Conservation (phyloP, 1,140 invertebrate genomes). For the Bombus confusus region DNA sequence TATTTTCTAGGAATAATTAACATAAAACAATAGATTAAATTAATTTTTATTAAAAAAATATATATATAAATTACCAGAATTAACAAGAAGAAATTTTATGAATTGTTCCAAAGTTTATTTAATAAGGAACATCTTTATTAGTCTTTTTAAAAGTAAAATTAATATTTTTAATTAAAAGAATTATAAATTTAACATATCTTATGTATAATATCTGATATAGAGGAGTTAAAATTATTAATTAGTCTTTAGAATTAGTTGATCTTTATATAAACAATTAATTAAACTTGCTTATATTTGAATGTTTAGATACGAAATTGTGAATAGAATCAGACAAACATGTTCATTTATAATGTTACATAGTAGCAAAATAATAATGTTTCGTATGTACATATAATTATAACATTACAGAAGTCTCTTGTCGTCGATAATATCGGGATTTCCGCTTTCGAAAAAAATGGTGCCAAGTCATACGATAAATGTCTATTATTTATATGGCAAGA, state of each 20-base stretch:
- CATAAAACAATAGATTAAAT: slow-evolving; percentile 7
- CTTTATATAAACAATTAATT: background rate
- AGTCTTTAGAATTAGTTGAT: background rate
- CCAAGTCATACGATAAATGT: slow-evolving; percentile 10
- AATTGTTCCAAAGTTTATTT: slow-evolving; percentile 5
- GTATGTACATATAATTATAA: background rate
- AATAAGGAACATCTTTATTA: background rate
- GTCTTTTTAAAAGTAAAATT: background rate
- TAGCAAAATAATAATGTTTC: background rate
- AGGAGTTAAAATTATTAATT: background rate
- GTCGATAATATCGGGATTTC: slow-evolving; percentile 27
- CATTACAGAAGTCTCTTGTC: background rate
- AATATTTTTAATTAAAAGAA: background rate
- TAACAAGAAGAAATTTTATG: background rate
- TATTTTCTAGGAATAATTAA: slow-evolving; percentile 47
- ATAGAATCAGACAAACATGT: background rate
- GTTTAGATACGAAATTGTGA: background rate
- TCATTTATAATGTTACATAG: background rate
- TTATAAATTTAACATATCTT: background rate
- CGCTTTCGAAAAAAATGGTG: slow-evolving; percentile 6
- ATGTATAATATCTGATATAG: slow-evolving; percentile 12
- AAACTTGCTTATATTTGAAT: background rate
- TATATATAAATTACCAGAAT: slow-evolving; percentile 27
- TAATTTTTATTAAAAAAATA: slow-evolving; percentile 11
- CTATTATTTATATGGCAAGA: slow-evolving; percentile 4